Conservation (phyloP, 1,140 invertebrate species). For the Tenebrio molitor region DNA sequence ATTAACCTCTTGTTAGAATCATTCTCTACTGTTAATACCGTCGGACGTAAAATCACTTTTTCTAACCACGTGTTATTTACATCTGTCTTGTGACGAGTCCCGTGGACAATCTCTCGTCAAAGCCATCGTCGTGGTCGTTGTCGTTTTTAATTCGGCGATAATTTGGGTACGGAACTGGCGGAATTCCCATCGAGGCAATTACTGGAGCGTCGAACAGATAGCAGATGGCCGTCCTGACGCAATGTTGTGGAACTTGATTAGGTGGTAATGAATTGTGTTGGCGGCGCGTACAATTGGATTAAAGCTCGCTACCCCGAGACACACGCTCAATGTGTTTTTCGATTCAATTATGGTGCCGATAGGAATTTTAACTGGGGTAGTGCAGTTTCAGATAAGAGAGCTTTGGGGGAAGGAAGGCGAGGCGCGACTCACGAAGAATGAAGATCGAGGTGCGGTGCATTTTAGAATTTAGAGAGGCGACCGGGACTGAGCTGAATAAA, state of each 20-base stretch:
- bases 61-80: too few relatives aligned
- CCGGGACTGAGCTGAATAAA: slow-evolving; percentile 39
- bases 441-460: slow-evolving; percentile 31
- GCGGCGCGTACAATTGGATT: slow-evolving; percentile 60
- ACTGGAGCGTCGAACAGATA: slow-evolving; percentile 58
- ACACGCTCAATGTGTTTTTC: slow-evolving; percentile 57
- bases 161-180: too few relatives aligned
- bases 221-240: slow-evolving; percentile 56
- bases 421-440: slow-evolving; percentile 32
- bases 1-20: slow-evolving; percentile 44
- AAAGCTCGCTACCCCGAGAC: slow-evolving; percentile 52
- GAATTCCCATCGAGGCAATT: slow-evolving; percentile 48
- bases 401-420: slow-evolving; percentile 38
- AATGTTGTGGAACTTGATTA: slow-evolving; percentile 63
- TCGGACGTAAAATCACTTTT: slow-evolving; percentile 21
- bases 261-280: slow-evolving; percentile 61
- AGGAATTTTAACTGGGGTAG: slow-evolving; percentile 56
- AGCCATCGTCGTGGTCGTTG: too few relatives aligned
- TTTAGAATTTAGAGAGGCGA: slow-evolving; percentile 42
- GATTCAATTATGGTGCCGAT: slow-evolving; percentile 56
- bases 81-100: too few relatives aligned
- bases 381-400: slow-evolving; percentile 38
- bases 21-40: slow-evolving; percentile 10
- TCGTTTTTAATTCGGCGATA: too few relatives aligned
- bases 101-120: too few relatives aligned